Evolutionary conservation across 1,140 invertebrate genomes (phyloP).

Genomic region (Dryas iulia): DNA sequence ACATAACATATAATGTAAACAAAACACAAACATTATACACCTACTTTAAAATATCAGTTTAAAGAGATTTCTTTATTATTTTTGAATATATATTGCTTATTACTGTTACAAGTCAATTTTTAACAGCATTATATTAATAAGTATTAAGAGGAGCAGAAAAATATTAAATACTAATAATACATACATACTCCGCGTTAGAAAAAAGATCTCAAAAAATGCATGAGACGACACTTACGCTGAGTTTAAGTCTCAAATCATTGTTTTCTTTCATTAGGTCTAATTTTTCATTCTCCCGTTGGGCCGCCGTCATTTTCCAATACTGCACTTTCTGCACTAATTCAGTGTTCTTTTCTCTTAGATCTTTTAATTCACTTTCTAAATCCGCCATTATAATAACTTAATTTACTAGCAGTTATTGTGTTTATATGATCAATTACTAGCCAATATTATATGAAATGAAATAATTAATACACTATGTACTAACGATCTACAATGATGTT

Average conservation of each 20-base stretch:
- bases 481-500: not conserved
- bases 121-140: too few species aligned
- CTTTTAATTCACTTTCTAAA: conserved; percentile 53
- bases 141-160: too few species aligned
- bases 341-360: conserved; percentile 61
- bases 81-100: too few species aligned
- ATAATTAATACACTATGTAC: not conserved
- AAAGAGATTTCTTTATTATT: too few species aligned
- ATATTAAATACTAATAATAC: too few species aligned
- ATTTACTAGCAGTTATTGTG: not conserved
- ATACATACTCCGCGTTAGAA: too few species aligned
- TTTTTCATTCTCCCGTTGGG: conserved; percentile 64
- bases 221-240: conserved; percentile 55
- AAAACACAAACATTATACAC: not conserved
- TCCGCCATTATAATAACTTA: conserved; percentile 43
- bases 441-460: not conserved
- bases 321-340: conserved; percentile 65
- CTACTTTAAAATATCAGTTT: too few species aligned
- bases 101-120: too few species aligned
- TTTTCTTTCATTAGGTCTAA: conserved; percentile 63
- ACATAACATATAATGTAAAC: too few species aligned
- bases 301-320: conserved; percentile 64
- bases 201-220: too few species aligned
- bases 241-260: conserved; percentile 64
- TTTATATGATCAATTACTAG: not conserved